Conservation (phyloP, 2,888 invertebrate species). For the Troides aeacus region DNA sequence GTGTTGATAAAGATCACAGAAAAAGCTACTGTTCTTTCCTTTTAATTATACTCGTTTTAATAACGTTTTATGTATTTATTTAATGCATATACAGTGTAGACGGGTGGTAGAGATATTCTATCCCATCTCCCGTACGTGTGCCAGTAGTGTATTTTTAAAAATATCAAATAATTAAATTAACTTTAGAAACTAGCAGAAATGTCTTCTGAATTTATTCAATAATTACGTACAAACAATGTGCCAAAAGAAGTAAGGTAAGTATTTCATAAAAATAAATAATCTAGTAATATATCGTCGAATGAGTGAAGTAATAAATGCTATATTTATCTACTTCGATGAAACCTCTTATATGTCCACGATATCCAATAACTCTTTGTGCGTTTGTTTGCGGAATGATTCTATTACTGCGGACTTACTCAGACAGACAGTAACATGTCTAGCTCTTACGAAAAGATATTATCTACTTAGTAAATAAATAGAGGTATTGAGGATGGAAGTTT, state of each 20-base stretch:
- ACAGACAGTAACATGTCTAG: neutral
- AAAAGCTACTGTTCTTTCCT: too few relatives aligned
- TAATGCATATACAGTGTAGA: too few relatives aligned
- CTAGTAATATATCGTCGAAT: neutral
- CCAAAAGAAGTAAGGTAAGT: neutral
- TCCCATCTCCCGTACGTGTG: too few relatives aligned
- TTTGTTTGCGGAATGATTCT: slow-evolving; percentile 12
- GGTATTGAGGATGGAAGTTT: too few relatives aligned
- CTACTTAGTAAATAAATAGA: too few relatives aligned
- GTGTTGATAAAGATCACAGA: too few relatives aligned
- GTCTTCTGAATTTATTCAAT: neutral
- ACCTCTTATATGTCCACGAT: slow-evolving; percentile 9
- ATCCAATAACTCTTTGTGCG: slow-evolving; percentile 8
- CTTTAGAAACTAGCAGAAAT: neutral
- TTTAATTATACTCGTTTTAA: too few relatives aligned
- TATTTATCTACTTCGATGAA: slow-evolving; percentile 9
- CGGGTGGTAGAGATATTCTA: too few relatives aligned
- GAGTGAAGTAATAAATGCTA: slow-evolving; percentile 20
- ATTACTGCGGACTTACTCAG: neutral
- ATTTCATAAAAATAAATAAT: neutral
- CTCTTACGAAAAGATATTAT: neutral
- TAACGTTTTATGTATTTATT: too few relatives aligned
- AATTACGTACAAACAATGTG: neutral
- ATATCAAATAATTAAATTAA: too few relatives aligned
- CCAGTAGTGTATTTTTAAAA: too few relatives aligned